Percentiles rank a stretch among this genome's conserved stretches.
phyloP scores from a whole-genome alignment of 30 jellyfish, hydroid and myxozoan genomes.

The Aurelia aurita complex sp. Pacific region DNA sequence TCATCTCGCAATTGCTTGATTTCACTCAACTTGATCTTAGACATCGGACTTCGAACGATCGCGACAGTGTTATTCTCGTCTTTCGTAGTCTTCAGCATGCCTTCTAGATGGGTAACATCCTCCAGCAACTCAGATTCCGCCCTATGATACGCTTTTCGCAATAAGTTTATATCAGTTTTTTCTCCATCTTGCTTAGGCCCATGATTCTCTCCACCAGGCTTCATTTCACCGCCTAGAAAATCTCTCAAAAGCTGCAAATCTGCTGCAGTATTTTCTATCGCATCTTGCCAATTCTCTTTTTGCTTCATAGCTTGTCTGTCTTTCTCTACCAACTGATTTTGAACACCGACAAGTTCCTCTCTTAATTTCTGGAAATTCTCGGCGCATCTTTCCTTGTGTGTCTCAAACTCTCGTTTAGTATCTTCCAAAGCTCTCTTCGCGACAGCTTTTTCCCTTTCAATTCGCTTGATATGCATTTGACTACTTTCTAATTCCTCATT shows the following conservation, averaged over 20 bases:
- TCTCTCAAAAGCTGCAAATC: constrained; percentile 84
- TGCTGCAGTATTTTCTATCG: constrained; percentile 82
- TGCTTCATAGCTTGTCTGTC: constrained; percentile 91
- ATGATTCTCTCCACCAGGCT: constrained; percentile 10
- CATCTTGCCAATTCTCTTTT: constrained; percentile 85
- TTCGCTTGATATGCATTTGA: constrained; percentile 70
- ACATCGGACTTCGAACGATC: constrained; percentile 96
- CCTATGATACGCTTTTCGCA: constrained; percentile 77
- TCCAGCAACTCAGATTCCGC: constrained; percentile 85
- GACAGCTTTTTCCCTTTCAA: constrained; percentile 74
- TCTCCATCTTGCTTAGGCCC: constrained; percentile 38
- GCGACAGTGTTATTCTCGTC: constrained; percentile 83
- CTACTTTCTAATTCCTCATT: constrained; percentile 75
- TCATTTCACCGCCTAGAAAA: constrained; percentile 46
- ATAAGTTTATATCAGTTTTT: constrained; percentile 56
- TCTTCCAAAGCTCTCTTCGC: constrained; percentile 50
- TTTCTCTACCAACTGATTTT: constrained; percentile 79
- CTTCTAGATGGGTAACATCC: constrained; percentile 87
- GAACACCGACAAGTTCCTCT: constrained; percentile 85
- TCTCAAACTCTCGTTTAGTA: constrained; percentile 73
- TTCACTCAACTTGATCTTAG: constrained; percentile 89
- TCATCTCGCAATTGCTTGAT: constrained; percentile 91
- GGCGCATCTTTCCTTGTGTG: constrained; percentile 74
- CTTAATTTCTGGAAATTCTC: constrained; percentile 70
- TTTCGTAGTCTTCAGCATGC: constrained; percentile 80